Conservation (phyloP, 2,888 invertebrate species). For the Cosmorhoe ocellata region DNA sequence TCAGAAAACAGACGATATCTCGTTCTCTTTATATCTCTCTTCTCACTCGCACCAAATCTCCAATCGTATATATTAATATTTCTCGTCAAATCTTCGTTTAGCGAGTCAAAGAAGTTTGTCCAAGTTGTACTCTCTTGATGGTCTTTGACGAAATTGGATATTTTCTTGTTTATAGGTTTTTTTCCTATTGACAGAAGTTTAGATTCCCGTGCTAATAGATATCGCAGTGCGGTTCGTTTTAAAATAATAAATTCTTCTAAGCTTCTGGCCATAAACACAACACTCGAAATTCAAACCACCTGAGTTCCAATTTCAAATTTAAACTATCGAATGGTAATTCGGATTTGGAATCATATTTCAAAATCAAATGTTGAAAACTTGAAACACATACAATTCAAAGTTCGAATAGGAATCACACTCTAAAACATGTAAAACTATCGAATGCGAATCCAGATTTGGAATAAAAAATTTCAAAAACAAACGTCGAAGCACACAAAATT, state of each 20-base stretch:
- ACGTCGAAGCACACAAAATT: too few species aligned
- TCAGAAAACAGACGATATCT: conserved; percentile 45
- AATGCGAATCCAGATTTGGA: too few species aligned
- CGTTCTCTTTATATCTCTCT: conserved; percentile 30
- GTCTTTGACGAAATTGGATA: conserved; percentile 56
- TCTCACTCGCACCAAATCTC: conserved; percentile 34
- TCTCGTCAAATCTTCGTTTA: conserved; percentile 66
- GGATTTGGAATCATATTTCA: too few species aligned
- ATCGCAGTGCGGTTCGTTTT: conserved; percentile 58
- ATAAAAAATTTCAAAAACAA: too few species aligned
- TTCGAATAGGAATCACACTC: too few species aligned
- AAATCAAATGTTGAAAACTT: too few species aligned
- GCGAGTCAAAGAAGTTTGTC: conserved; percentile 57
- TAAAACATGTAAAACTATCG: too few species aligned
- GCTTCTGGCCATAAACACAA: conserved; percentile 60
- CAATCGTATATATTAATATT: conserved; percentile 62
- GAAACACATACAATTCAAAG: too few species aligned
- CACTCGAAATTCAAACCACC: neutral
- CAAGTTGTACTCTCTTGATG: conserved; percentile 56
- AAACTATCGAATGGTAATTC: too few species aligned
- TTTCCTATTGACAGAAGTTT: conserved; percentile 59
- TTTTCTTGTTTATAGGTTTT: conserved; percentile 66
- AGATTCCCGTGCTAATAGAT: conserved; percentile 62
- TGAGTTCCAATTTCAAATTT: conserved; percentile 3
- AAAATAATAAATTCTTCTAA: conserved; percentile 64